A percentile compares a stretch with the other conserved stretches of the same genome.
Evolutionary conservation across 2,113 vertebrate genomes (phyloP).

Genomic region (Thinocorus orbignyianus): DNA sequence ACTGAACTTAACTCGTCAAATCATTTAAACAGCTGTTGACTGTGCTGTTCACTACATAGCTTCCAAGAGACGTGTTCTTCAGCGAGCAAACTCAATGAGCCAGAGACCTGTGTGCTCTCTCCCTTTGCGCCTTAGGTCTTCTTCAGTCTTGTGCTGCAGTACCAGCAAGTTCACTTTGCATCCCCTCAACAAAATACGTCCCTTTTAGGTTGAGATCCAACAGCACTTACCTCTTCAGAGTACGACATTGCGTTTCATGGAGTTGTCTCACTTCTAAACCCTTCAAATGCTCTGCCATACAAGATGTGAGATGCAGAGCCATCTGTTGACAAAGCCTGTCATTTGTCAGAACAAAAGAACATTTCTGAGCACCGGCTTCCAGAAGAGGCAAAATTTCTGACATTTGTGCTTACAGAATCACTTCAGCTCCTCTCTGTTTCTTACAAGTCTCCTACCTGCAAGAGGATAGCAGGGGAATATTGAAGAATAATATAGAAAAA

Average conservation of each 20-base stretch:
- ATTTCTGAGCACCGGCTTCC: not conserved
- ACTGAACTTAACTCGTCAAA: not conserved
- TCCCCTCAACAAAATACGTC: not conserved
- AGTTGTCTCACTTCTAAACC: not conserved
- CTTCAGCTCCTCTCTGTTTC: not conserved
- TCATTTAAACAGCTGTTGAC: not conserved
- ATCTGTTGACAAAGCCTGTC: not conserved
- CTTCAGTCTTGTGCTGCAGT: not conserved
- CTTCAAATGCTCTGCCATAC: not conserved
- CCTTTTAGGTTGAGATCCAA: not conserved
- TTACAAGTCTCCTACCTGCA: no score
- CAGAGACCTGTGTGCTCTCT: not conserved
- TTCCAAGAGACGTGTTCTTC: not conserved
- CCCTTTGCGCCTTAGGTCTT: not conserved
- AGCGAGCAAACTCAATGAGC: not conserved
- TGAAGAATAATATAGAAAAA: not conserved
- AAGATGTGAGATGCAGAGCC: not conserved
- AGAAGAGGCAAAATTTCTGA: not conserved
- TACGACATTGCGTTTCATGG: not conserved
- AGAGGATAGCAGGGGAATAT: not conserved
- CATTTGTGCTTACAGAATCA: not conserved
- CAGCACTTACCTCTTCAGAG: not conserved
- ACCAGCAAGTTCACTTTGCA: not conserved
- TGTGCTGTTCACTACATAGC: not conserved
- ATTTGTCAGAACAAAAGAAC: not conserved